Evolutionary conservation across 2,888 invertebrate genomes (phyloP).

Genomic region (Shargacucullia verbasci): DNA sequence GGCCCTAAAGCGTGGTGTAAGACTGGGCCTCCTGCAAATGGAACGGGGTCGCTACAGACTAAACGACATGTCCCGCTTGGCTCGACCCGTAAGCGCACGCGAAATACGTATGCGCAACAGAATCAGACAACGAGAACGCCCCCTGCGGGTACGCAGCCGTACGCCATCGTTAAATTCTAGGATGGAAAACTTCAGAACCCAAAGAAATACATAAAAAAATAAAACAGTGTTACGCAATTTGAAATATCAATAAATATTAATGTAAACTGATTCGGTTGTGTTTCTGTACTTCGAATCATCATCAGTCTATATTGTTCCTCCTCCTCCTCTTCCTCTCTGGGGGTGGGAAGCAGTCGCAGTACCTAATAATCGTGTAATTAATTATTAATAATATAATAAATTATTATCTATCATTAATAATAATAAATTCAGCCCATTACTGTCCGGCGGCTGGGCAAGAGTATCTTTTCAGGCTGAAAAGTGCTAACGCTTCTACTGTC

Average conservation of each 20-base stretch:
- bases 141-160: slow-evolving; percentile 49
- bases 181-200: slow-evolving; percentile 8
- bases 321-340: too few relatives aligned
- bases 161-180: slow-evolving; percentile 30
- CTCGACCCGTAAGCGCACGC: slow-evolving; percentile 44
- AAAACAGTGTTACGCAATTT: background rate
- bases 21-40: slow-evolving; percentile 66
- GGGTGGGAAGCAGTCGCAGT: too few relatives aligned
- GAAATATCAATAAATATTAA: slow-evolving; percentile 12
- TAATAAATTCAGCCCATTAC: too few relatives aligned
- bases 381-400: too few relatives aligned
- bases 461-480: too few relatives aligned
- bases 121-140: slow-evolving; percentile 35
- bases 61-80: slow-evolving; percentile 63
- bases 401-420: too few relatives aligned
- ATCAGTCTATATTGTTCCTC: background rate
- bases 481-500: too few relatives aligned
- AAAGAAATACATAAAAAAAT: slow-evolving; percentile 15
- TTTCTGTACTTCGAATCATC: background rate
- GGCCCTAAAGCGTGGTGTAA: slow-evolving; percentile 73
- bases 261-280: background rate
- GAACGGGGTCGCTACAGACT: slow-evolving; percentile 71
- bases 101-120: slow-evolving; percentile 39
- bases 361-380: too few relatives aligned
- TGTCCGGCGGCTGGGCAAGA: too few relatives aligned